These are phyloP conservation scores for Meghimatium bilineatum DNA, from an alignment of 2,888 invertebrate genomes.

Conservation along the genomic window DNA sequence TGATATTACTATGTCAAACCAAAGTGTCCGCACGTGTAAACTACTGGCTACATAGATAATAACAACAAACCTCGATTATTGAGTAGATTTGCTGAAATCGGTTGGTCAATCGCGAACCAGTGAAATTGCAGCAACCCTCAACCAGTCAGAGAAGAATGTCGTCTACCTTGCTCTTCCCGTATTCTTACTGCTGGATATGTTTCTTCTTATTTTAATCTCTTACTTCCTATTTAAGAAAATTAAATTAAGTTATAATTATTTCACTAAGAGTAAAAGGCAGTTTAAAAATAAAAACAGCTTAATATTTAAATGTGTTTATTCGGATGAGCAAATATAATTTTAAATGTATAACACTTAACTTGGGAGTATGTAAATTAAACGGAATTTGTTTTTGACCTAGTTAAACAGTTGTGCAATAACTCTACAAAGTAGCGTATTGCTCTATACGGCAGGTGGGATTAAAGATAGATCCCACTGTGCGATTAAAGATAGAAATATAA, in stretches of 20 bases:
- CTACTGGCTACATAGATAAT: constrained; percentile 61
- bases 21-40: constrained; percentile 55
- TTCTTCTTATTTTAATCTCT: not conserved
- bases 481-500: too few relatives aligned
- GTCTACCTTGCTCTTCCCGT: constrained; percentile 16
- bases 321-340: not conserved
- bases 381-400: not conserved
- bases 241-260: not conserved
- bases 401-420: not conserved
- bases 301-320: not conserved
- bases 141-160: constrained; percentile 65
- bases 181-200: not conserved
- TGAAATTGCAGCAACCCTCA: constrained; percentile 71
- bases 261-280: not conserved
- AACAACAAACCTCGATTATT: constrained; percentile 67
- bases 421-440: not conserved
- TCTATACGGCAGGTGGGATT: too few relatives aligned
- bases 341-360: not conserved
- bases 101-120: constrained; percentile 74
- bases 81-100: constrained; percentile 70
- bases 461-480: too few relatives aligned
- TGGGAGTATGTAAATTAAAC: not conserved
- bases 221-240: not conserved
- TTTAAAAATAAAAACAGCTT: not conserved
- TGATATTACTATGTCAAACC: not conserved